phyloP scores from a whole-genome alignment of 1,140 invertebrate species.

The Nasonia giraulti region DNA sequence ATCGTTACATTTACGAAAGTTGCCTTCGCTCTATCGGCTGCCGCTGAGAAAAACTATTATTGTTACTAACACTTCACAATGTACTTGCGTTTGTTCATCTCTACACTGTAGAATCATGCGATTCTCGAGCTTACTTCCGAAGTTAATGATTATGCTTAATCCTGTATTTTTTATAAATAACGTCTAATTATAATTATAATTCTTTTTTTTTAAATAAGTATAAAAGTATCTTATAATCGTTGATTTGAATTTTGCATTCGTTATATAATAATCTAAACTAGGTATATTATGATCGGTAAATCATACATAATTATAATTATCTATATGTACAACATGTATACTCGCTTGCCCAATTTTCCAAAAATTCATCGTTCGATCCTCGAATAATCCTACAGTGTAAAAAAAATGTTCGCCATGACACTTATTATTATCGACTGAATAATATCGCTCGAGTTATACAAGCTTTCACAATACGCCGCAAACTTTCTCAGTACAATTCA shows the following conservation, averaged over 20 bases:
- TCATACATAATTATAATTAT: background rate
- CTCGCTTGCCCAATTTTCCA: background rate
- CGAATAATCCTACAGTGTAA: constrained; percentile 13
- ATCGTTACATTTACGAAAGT: background rate
- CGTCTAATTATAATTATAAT: background rate
- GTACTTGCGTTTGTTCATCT: background rate
- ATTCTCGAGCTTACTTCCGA: background rate
- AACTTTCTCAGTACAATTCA: background rate
- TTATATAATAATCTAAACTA: background rate
- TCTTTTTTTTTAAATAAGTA: background rate
- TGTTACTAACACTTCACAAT: background rate
- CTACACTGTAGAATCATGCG: constrained; percentile 8
- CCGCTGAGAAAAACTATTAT: background rate
- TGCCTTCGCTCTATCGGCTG: background rate
- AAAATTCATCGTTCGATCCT: background rate
- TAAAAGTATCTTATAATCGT: background rate
- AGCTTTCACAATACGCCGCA: background rate
- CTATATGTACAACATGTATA: background rate
- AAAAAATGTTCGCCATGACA: background rate
- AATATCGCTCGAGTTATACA: background rate
- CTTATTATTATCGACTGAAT: constrained; percentile 7
- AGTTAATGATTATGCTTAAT: background rate
- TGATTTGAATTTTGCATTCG: background rate
- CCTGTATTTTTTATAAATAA: background rate
- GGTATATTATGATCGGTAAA: background rate